phyloP scores from a whole-genome alignment of 2,113 vertebrate genomes.

The Festucalex cinctus region DNA sequence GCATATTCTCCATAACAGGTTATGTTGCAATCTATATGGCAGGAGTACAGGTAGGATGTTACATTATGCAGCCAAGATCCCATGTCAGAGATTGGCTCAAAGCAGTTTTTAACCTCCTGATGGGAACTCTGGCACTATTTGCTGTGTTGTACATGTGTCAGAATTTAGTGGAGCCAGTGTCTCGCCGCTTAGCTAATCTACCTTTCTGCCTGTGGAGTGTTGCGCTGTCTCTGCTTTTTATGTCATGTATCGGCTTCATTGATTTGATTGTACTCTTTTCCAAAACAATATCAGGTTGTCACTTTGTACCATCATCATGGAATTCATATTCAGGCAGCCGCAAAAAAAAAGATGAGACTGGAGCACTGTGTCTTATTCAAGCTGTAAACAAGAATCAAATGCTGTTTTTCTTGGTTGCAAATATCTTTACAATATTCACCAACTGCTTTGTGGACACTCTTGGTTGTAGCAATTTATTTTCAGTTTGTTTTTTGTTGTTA shows the following conservation, averaged over 20 bases:
- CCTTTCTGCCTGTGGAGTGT: constrained; percentile 85
- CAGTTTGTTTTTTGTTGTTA: background rate
- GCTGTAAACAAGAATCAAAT: constrained; percentile 91
- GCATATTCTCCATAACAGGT: constrained; percentile 82
- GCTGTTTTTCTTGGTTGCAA: constrained; percentile 87
- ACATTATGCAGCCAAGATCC: constrained; percentile 71
- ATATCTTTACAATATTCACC: constrained; percentile 84
- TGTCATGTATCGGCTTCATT: constrained; percentile 67
- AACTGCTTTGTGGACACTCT: constrained; percentile 57
- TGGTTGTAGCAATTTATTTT: background rate
- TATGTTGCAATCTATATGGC: constrained; percentile 88
- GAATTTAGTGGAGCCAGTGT: constrained; percentile 74
- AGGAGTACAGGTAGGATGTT: constrained; percentile 84
- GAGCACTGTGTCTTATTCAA: constrained; percentile 76
- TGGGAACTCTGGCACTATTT: constrained; percentile 64
- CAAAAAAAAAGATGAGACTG: constrained; percentile 15
- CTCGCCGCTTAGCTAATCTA: constrained; percentile 88
- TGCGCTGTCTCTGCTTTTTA: constrained; percentile 78
- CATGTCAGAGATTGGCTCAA: constrained; percentile 75
- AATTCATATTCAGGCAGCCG: constrained; percentile 27
- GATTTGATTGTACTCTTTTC: constrained; percentile 81
- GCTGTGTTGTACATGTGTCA: constrained; percentile 67
- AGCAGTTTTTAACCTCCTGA: constrained; percentile 53
- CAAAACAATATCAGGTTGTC: constrained; percentile 72
- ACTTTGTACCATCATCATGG: constrained; percentile 80